Evolutionary conservation across 2,113 vertebrate genomes (phyloP).

Genomic region (Triplophysa rosa): DNA sequence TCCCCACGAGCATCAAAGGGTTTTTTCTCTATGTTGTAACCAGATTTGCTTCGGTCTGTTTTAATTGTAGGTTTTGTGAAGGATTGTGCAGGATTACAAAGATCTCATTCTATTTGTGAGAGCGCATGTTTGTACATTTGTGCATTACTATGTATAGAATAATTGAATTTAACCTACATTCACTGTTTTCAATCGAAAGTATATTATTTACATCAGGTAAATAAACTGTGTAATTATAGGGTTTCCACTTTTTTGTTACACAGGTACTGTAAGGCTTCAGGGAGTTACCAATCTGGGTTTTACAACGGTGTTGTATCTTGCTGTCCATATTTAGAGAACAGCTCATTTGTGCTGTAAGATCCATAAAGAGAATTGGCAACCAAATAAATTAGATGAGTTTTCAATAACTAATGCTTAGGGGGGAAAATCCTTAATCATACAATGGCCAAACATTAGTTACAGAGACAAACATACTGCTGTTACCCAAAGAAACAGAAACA

Average conservation of each 20-base stretch:
- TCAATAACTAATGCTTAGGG: neutral
- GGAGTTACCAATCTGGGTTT: slow-evolving; percentile 7
- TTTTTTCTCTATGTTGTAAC: too few species aligned
- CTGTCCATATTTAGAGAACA: neutral
- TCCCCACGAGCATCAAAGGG: slow-evolving; percentile 76
- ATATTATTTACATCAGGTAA: neutral
- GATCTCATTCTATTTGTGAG: neutral
- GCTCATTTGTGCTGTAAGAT: neutral
- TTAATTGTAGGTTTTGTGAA: slow-evolving; percentile 12
- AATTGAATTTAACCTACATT: neutral
- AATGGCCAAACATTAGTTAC: neutral
- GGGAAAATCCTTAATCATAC: neutral
- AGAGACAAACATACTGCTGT: neutral
- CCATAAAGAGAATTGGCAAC: neutral
- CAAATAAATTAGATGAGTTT: slow-evolving; percentile 16
- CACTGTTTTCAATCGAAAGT: neutral
- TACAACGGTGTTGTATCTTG: slow-evolving; percentile 1
- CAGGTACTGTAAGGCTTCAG: neutral
- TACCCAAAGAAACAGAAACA: neutral
- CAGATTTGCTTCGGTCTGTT: neutral
- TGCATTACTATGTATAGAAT: neutral
- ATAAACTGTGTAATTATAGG: neutral
- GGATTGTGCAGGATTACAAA: neutral
- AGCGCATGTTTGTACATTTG: neutral
- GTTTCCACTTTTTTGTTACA: neutral